Conservation (phyloP, 2,797 vertebrate genomes). For the Gambelia wislizenii region DNA sequence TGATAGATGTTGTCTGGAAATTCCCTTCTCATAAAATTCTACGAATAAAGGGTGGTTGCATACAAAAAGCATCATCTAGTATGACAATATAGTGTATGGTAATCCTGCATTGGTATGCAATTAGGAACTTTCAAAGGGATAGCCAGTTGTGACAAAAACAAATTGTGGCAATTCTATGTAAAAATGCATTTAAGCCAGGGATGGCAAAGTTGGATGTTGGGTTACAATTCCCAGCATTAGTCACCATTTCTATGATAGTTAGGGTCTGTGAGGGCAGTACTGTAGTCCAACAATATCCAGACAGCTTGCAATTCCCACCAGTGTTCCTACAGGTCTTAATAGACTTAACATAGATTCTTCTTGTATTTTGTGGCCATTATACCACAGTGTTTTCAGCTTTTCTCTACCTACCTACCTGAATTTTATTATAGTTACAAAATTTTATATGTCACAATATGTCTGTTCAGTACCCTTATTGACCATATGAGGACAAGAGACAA, state of each 20-base stretch:
- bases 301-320: not conserved
- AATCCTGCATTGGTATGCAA: not conserved
- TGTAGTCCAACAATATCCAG: not conserved
- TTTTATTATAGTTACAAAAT: no score
- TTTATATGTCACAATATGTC: no score
- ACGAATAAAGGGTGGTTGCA: not conserved
- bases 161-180: not conserved
- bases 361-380: no score
- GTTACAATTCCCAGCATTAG: no score
- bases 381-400: no score
- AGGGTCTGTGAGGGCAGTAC: no score
- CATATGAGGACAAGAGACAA: no score
- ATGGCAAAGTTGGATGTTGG: not conserved
- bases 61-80: not conserved
- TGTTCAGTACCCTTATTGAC: no score
- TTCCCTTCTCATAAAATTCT: not conserved
- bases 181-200: not conserved
- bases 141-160: not conserved
- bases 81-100: not conserved
- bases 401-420: no score
- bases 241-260: no score
- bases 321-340: not conserved
- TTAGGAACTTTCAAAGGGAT: not conserved
- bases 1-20: not conserved
- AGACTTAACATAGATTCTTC: not conserved